A percentile compares a stretch with the other conserved stretches of the same genome.
Evolutionary conservation across 2,797 vertebrate species (phyloP).

Genomic region (Darevskia nairensis): DNA sequence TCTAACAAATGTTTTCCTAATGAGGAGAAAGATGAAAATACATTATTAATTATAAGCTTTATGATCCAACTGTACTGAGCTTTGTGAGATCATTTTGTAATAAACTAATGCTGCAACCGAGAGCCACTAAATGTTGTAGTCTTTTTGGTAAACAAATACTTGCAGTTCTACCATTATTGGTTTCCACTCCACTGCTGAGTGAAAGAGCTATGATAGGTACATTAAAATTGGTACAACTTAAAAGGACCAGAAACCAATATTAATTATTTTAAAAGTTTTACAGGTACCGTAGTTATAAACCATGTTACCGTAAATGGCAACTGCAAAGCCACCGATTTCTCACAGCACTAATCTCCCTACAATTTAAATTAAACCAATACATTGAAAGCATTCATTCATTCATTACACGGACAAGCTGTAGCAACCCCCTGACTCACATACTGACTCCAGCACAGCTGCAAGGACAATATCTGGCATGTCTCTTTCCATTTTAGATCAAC

Average conservation of each 20-base stretch:
- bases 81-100: neutral
- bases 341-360: neutral
- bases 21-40: slow-evolving; percentile 43
- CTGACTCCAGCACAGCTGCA: neutral
- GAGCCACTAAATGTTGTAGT: neutral
- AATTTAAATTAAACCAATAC: slow-evolving; percentile 48
- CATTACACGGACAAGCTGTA: neutral
- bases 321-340: slow-evolving; percentile 21
- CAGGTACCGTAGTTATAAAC: neutral
- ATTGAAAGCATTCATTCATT: slow-evolving; percentile 53
- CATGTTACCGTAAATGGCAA: slow-evolving; percentile 24
- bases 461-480: neutral
- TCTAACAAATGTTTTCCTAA: slow-evolving; percentile 47
- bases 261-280: slow-evolving; percentile 1
- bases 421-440: neutral
- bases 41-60: slow-evolving; percentile 38
- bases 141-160: slow-evolving; percentile 30
- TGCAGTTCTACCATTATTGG: neutral
- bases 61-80: neutral
- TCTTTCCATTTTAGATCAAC: neutral
- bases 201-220: neutral
- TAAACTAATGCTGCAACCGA: neutral
- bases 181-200: neutral
- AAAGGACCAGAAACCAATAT: neutral
- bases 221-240: neutral